Base-by-base conservation (phyloP, 2,888 invertebrate genomes). In the Euplagia quadripunctaria region DNA sequence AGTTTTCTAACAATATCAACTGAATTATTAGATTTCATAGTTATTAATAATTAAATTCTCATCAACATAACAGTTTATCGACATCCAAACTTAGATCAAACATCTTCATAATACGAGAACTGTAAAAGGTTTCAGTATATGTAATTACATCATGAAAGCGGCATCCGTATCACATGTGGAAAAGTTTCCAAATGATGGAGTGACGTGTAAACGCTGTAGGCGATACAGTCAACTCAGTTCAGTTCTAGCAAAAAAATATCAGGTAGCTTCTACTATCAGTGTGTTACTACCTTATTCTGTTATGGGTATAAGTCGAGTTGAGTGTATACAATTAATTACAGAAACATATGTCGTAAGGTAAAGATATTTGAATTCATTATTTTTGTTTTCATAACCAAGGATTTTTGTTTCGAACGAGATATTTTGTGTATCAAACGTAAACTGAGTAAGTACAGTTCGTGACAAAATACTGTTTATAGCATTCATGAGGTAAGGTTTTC, bases 311-410 rank as follows among this genome's bases (percentile, higher is more conserved):
- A 71, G 71, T 72, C 73, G 51, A 42, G 73, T 71, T 31, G 70
- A 80, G 75, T 80, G 79, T 80, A 80, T 81, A 78, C 80, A 79
- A 81, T 85, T 85, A 83, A 84, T 85, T 82, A 83, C 74, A 68
- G 67, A 6, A 72, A 55, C 51, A 71, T 31, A 82, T 77, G 73
- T 75, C 46, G 43, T 31, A 58, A 68, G 58, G 58, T 61, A 75
- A 64, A 67, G 42, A 72, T 64, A 61, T 66, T 71, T 63, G 41
- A 63, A 67, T 64, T 17, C 46, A 66, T 69, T 66, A 31, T 73
- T 66, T 58, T 66, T 73, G 65, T 51, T 63, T 43, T 65, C 42
- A 58, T 61, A 12, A 55, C 51, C 46, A 8, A 9, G 58, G n/a
- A 17, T 68, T 71, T 72, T 61, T 64, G 7, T 63, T 16, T 61